A percentile compares a stretch with the other conserved stretches of the same genome.
These are phyloP conservation scores for Rhagoletis pomonella DNA, from an alignment of 1,140 invertebrate species.

Conservation along the genomic window DNA sequence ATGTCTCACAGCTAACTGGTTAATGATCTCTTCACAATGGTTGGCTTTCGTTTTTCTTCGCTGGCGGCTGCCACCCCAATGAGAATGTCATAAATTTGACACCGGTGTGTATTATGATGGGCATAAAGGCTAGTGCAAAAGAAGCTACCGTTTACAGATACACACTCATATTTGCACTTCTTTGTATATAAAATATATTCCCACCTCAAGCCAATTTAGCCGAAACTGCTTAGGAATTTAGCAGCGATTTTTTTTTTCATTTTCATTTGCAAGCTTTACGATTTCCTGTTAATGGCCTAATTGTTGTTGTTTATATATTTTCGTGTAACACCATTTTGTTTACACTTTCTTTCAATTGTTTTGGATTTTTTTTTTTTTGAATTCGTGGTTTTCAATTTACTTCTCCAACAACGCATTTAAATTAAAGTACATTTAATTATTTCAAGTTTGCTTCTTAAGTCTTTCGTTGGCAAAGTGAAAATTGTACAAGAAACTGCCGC, in stretches of 20 bases:
- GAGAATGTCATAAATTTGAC: constrained; percentile 1
- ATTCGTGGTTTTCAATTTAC: background rate
- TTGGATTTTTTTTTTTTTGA: too few relatives aligned
- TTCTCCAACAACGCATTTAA: constrained; percentile 18
- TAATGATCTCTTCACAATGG: background rate
- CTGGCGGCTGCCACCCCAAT: background rate
- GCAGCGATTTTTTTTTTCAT: constrained; percentile 59
- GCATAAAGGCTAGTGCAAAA: background rate
- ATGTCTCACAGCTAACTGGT: background rate
- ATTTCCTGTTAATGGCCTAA: constrained; percentile 50
- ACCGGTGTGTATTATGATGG: background rate
- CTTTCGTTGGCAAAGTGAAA: constrained; percentile 17
- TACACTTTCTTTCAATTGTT: constrained; percentile 40
- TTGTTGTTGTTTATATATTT: constrained; percentile 40
- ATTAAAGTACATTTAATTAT: constrained; percentile 9
- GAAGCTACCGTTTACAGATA: background rate
- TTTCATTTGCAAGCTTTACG: constrained; percentile 25
- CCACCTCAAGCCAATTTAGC: too few relatives aligned
- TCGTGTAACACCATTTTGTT: background rate
- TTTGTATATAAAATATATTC: too few relatives aligned
- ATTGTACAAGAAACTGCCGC: background rate
- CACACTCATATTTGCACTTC: background rate
- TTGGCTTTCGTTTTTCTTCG: background rate
- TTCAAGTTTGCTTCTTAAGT: constrained; percentile 36
- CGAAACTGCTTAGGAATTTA: constrained; percentile 57